Evolutionary conservation across 2,888 invertebrate genomes (phyloP), one percentile per base, ranked within the genome.

Genomic region (Ornithoptera alexandrae): DNA sequence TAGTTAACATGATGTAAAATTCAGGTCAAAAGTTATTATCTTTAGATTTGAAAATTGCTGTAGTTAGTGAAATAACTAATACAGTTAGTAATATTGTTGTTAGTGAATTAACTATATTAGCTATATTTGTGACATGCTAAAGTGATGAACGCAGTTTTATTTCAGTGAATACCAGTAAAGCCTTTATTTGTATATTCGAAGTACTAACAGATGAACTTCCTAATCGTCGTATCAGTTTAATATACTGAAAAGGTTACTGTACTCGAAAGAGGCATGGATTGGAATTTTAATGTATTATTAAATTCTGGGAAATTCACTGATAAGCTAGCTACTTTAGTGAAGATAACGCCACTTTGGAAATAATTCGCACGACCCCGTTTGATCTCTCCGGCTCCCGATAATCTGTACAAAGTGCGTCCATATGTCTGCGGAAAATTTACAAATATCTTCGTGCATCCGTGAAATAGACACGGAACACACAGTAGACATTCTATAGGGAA

Each of bases 401-500:
- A 50, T 18, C 59, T 63, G 36, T 62, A 62, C 53, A 67, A 70
- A 67, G 59, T 67, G 53, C 59, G 39, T 67, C 67, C 58, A 67
- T 70, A 67, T 67, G 63, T 67, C 70, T 59, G 58, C 42, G 24
- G 36, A 17, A 58, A 30, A 58, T 63, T n/a, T 70, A 60, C 58
- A 63, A 66, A 67, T 67, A 70, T 63, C 50, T 66, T 60, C 62
- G 65, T n/a, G 61, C 60, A 39, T 56, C 62, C 58, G 53, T 66
- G 62, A 69, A 67, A 67, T 70, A 67, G 71, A 65, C 74, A 69
- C 65, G 56, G 75, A 73, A 75, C 73, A 61, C 67, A 67, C 53
- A 22, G 69, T 65, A 70, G 69, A 39, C 62, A 71, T 73, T 75
- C 74, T 74, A 77, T 77, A 69, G 73, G 61, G 66, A 73, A 79